phyloP scores from a whole-genome alignment of 2,797 vertebrate genomes.

The Pelobates cultripes region DNA sequence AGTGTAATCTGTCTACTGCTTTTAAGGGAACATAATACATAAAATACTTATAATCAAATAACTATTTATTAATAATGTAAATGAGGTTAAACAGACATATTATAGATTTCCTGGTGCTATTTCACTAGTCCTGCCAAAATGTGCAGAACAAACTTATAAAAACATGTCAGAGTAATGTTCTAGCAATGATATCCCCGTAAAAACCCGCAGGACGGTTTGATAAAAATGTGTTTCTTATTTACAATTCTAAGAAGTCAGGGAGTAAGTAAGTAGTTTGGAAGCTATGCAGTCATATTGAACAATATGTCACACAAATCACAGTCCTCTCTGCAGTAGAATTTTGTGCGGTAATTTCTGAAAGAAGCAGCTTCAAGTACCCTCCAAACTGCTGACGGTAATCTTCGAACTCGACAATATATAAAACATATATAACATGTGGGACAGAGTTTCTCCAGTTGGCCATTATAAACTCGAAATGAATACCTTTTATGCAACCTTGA shows the following conservation, averaged over 20 bases:
- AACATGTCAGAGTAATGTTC: constrained; percentile 17
- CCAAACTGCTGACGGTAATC: constrained; percentile 39
- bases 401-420: constrained; percentile 40
- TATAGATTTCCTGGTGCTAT: constrained; percentile 5
- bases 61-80: too few species aligned
- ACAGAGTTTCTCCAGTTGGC: constrained; percentile 29
- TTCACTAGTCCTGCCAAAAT: constrained; percentile 12
- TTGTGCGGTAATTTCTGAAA: constrained; percentile 17
- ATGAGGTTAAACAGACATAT: neutral
- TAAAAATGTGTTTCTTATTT: constrained; percentile 37
- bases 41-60: too few species aligned
- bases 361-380: constrained; percentile 22
- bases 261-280: constrained; percentile 23
- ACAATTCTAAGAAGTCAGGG: constrained; percentile 36
- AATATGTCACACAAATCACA: constrained; percentile 43
- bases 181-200: constrained; percentile 11
- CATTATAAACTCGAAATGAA: constrained; percentile 33
- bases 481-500: constrained; percentile 45
- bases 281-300: constrained; percentile 12
- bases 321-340: constrained; percentile 13
- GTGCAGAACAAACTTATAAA: constrained; percentile 5
- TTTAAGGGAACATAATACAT: too few species aligned
- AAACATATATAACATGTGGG: constrained; percentile 26
- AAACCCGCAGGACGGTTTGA: constrained; percentile 23
- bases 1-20: too few species aligned